Evolutionary conservation across 2,888 invertebrate genomes (phyloP).

Genomic region (Troglohyphantes excavatus): DNA sequence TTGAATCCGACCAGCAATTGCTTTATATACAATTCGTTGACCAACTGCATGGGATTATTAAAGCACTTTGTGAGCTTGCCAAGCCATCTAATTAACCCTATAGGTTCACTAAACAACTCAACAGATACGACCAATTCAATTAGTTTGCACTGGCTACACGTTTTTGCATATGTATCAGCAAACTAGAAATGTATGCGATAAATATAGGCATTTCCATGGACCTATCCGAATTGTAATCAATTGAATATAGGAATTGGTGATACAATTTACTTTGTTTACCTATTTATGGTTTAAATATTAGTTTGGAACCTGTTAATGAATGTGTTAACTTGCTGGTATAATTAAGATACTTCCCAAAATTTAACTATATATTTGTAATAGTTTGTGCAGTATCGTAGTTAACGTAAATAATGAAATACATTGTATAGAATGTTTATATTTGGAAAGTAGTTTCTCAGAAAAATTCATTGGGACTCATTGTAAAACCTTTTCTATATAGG

Average conservation of each 20-base stretch:
- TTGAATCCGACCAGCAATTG: not conserved
- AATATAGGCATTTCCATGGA: not conserved
- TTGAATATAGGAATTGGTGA: constrained; percentile 13
- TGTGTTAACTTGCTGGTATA: not conserved
- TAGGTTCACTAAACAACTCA: constrained; percentile 36
- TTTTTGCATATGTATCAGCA: constrained; percentile 34
- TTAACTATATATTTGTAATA: too few relatives aligned
- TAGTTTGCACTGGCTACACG: constrained; percentile 11
- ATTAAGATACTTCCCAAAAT: too few relatives aligned
- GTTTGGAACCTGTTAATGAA: not conserved
- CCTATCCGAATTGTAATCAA: constrained; percentile 26
- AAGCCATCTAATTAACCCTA: constrained; percentile 50
- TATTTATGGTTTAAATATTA: not conserved
- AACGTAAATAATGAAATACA: too few relatives aligned
- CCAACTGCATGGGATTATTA: constrained; percentile 15
- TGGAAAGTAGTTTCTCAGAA: too few relatives aligned
- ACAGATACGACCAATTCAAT: constrained; percentile 26
- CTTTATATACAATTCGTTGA: constrained; percentile 35
- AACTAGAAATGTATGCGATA: not conserved
- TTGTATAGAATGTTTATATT: too few relatives aligned
- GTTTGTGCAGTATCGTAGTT: too few relatives aligned
- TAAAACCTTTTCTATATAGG: too few relatives aligned
- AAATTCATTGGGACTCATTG: too few relatives aligned
- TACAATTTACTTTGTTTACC: not conserved
- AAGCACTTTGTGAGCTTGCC: constrained; percentile 1